phyloP scores from a whole-genome alignment of 2,888 invertebrate species.

The Ennomos quercinarius region DNA sequence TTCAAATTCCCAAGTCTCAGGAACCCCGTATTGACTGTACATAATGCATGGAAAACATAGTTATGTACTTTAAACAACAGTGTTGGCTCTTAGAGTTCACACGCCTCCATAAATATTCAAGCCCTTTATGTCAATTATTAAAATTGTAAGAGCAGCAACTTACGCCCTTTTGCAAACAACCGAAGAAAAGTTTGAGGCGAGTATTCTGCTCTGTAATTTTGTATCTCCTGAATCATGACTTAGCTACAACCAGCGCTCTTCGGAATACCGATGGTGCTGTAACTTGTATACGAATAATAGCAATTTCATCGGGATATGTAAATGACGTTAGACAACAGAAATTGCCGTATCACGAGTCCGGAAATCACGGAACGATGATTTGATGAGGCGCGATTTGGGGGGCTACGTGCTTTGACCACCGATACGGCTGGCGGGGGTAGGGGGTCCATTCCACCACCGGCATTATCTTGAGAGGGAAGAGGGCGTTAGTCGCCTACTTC shows the following conservation, averaged over 20 bases:
- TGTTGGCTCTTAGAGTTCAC: slow-evolving; percentile 30
- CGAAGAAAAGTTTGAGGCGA: background rate
- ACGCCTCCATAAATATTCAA: slow-evolving; percentile 33
- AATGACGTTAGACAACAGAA: slow-evolving; percentile 40
- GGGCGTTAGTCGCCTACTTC: slow-evolving; percentile 66
- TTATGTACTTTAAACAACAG: slow-evolving; percentile 44
- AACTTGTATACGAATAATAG: slow-evolving; percentile 33
- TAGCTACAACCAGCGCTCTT: slow-evolving; percentile 14
- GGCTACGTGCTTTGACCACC: slow-evolving; percentile 54
- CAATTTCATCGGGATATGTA: slow-evolving; percentile 39
- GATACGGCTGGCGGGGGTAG: slow-evolving; percentile 41
- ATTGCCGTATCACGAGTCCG: slow-evolving; percentile 43
- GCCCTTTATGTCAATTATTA: slow-evolving; percentile 33
- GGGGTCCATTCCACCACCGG: slow-evolving; percentile 29
- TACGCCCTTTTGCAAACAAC: slow-evolving; percentile 21
- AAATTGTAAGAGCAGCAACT: slow-evolving; percentile 29
- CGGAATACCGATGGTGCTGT: slow-evolving; percentile 15
- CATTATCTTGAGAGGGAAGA: slow-evolving; percentile 75
- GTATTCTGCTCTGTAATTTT: slow-evolving; percentile 3
- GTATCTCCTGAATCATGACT: slow-evolving; percentile 9
- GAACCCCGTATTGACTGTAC: slow-evolving; percentile 72
- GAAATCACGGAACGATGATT: slow-evolving; percentile 48
- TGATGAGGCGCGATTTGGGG: slow-evolving; percentile 43
- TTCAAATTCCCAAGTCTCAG: slow-evolving; percentile 73
- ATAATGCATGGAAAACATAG: slow-evolving; percentile 69